A percentile compares a stretch with the other conserved stretches of the same genome.
These are phyloP conservation scores for Calephelis perditalis DNA, from an alignment of 2,888 invertebrate genomes.

Conservation along the genomic window DNA sequence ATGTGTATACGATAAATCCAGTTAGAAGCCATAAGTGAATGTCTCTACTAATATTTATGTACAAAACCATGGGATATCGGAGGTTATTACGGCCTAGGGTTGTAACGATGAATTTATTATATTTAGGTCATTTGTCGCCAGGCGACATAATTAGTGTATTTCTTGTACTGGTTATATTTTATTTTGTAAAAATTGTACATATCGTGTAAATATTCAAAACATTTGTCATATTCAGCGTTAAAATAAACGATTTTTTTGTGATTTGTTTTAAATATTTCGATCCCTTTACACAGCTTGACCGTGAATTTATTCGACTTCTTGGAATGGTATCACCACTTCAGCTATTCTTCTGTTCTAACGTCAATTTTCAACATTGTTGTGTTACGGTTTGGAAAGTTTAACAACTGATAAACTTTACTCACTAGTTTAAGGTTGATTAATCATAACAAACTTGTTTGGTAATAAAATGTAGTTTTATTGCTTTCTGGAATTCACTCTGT, in stretches of 20 bases:
- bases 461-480: too few relatives aligned
- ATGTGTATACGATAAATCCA: slow-evolving; percentile 29
- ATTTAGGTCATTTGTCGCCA: slow-evolving; percentile 55
- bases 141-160: slow-evolving; percentile 53
- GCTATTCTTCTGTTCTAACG: too few relatives aligned
- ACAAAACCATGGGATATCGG: slow-evolving; percentile 7
- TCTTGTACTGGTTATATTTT: slow-evolving; percentile 49
- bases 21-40: slow-evolving; percentile 29
- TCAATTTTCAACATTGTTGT: too few relatives aligned
- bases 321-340: too few relatives aligned
- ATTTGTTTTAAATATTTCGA: too few relatives aligned
- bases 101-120: slow-evolving; percentile 72
- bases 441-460: too few relatives aligned
- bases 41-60: slow-evolving; percentile 3
- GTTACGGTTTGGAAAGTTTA: too few relatives aligned
- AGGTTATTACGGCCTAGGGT: slow-evolving; percentile 50
- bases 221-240: slow-evolving; percentile 61
- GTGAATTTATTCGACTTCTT: too few relatives aligned
- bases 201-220: slow-evolving; percentile 70
- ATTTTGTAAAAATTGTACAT: slow-evolving; percentile 69
- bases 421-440: too few relatives aligned
- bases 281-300: too few relatives aligned
- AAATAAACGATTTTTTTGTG: slow-evolving; percentile 50
- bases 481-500: too few relatives aligned
- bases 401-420: too few relatives aligned